Conservation (phyloP, 2,113 vertebrate genomes). For the Nothocercus julius region DNA sequence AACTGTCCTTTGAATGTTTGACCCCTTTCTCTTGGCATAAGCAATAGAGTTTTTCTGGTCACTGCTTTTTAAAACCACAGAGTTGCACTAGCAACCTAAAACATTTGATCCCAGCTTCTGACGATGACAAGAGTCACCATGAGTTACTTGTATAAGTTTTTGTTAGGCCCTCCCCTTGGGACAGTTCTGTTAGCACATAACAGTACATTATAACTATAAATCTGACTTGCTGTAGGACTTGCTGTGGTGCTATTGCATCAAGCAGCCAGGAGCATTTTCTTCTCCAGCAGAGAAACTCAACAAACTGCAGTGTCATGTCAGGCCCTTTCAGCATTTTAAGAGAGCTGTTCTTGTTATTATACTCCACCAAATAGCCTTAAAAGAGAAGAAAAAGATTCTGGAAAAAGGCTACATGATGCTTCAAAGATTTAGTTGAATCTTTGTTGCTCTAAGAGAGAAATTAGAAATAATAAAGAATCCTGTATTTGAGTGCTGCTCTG, state of each 20-base stretch:
- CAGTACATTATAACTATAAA: background rate
- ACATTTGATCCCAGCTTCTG: background rate
- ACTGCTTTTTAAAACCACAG: background rate
- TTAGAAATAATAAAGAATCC: conserved; percentile 17
- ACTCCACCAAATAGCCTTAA: background rate
- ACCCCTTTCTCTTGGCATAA: background rate
- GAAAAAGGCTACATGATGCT: background rate
- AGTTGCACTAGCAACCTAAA: background rate
- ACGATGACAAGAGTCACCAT: background rate
- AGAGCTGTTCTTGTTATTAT: background rate
- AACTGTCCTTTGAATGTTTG: background rate
- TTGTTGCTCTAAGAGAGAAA: conserved; percentile 25
- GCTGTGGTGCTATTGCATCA: rapidly evolving
- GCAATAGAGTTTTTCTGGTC: background rate
- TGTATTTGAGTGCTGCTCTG: background rate
- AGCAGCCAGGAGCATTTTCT: background rate
- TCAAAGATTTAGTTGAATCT: conserved; percentile 36
- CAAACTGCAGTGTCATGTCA: background rate
- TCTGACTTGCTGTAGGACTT: background rate
- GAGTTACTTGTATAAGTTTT: background rate
- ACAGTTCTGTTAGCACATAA: background rate
- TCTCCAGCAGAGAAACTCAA: background rate
- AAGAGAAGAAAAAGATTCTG: conserved; percentile 4
- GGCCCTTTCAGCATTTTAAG: background rate
- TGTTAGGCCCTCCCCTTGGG: background rate